Evolutionary conservation across 2,888 invertebrate genomes (phyloP), one percentile per base, ranked within the genome.

Genomic region (Drosophila aldrichi): DNA sequence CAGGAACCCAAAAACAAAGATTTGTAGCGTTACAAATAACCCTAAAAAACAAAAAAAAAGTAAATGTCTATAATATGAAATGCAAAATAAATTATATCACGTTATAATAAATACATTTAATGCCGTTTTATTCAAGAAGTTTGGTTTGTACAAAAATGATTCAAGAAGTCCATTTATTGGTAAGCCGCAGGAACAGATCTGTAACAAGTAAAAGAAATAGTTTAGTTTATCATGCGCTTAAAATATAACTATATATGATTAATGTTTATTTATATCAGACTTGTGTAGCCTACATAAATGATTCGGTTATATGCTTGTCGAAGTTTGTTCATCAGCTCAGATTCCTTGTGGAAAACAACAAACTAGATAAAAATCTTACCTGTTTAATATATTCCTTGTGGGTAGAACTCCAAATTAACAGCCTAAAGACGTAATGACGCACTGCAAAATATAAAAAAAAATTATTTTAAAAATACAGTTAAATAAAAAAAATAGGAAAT

Each of bases 71-170:
- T 74, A 68, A 84, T 83, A 78, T 72, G 61, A 75, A 82, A 71
- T 68, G 61, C 70, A 83, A 84, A 83, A 83, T 83, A 84, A 87
- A 87, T 71, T 85, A 87, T 87, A 82, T 85, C 87, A 85, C 80
- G 84, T 85, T 87, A 85, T 82, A 72, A 80, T 71, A 81, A 77
- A 80, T 54, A 54, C 18, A 49, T 43, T 63, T 40, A n/a, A 25
- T 7, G 43, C n/a, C 14, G 61, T 67, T 82, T 76, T 76, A 79
- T 81, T 76, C 29, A 65, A 36, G 8, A 65, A 32, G 8, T 38
- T 32, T 49, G 6, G 7, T 3, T 46, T 38, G 22, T 61, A 61
- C 67, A 67, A 25, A 16, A 4, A 22, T 9, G 0, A 5, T 46
- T 3, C 59, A 16, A 22, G 5, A 34, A 22, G 10, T 55, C 4